These are phyloP conservation scores for Scolanthus callimorphus DNA, from an alignment of 92 coral and sea anemone genomes.

Conservation along the genomic window DNA sequence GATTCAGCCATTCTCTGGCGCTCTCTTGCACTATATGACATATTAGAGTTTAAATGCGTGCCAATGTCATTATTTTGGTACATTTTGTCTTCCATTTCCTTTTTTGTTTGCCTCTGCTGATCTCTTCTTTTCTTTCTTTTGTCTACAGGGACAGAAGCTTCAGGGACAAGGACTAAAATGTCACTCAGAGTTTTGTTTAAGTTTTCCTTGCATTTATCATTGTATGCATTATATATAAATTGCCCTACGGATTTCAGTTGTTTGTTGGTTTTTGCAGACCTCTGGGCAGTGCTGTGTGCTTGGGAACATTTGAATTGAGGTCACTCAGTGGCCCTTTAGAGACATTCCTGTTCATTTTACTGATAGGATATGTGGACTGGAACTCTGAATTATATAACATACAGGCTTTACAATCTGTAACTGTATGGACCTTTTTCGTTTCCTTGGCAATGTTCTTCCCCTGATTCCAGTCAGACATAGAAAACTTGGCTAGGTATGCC, in stretches of 20 bases:
- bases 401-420: slow-evolving; percentile 22
- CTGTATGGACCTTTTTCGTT: slow-evolving; percentile 1
- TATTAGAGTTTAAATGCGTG: slow-evolving; percentile 7
- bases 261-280: slow-evolving; percentile 17
- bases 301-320: background rate
- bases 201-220: slow-evolving; percentile 29
- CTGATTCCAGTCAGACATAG: background rate
- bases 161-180: slow-evolving; percentile 35
- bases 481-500: slow-evolving; percentile 13
- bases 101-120: slow-evolving; percentile 10
- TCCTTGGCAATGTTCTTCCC: slow-evolving; percentile 10
- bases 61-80: slow-evolving; percentile 13
- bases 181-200: slow-evolving; percentile 27
- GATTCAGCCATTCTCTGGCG: slow-evolving; percentile 15
- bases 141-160: slow-evolving; percentile 35
- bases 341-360: background rate
- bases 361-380: slow-evolving; percentile 4
- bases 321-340: background rate
- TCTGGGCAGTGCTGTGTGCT: slow-evolving; percentile 8
- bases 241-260: slow-evolving; percentile 20
- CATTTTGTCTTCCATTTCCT: slow-evolving; percentile 5
- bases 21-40: slow-evolving; percentile 23
- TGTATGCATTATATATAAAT: slow-evolving; percentile 14
- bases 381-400: slow-evolving; percentile 5
- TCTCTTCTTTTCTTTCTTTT: slow-evolving; percentile 13